Evolutionary conservation across 2,797 vertebrate genomes (phyloP).

Genomic region (Acanthis flammea): DNA sequence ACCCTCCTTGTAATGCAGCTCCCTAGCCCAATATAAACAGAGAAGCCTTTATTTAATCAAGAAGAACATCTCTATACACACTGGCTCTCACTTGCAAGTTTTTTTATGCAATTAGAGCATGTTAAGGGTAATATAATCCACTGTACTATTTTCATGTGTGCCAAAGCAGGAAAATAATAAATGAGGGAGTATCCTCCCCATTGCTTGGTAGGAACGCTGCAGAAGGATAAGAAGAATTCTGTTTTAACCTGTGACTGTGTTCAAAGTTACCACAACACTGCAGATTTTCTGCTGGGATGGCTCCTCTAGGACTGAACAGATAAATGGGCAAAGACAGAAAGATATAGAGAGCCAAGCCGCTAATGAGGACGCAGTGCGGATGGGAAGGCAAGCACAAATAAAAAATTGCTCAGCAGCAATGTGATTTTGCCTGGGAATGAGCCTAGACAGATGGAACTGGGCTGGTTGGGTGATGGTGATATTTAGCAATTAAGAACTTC

Average conservation of each 20-base stretch:
- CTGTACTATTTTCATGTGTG: fast-evolving
- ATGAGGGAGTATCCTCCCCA: background rate
- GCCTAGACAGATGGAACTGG: background rate
- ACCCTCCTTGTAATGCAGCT: background rate
- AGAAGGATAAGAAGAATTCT: background rate
- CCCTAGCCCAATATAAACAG: background rate
- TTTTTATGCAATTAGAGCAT: background rate
- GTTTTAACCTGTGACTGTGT: background rate
- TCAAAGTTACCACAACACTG: background rate
- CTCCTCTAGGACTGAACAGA: background rate
- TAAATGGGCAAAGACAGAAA: background rate
- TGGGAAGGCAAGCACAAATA: background rate
- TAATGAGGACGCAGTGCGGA: background rate
- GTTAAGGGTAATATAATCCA: background rate
- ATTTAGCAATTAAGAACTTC: background rate
- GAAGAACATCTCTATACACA: background rate
- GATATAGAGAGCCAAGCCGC: background rate
- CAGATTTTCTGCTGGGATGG: background rate
- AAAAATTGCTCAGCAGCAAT: background rate
- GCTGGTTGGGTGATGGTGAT: background rate
- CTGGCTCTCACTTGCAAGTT: background rate
- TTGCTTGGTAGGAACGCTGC: background rate
- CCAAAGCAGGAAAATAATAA: background rate
- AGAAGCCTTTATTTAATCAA: background rate
- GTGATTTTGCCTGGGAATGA: fast-evolving